Conservation (phyloP, 2,888 invertebrate genomes). For the Cryptus armator region DNA sequence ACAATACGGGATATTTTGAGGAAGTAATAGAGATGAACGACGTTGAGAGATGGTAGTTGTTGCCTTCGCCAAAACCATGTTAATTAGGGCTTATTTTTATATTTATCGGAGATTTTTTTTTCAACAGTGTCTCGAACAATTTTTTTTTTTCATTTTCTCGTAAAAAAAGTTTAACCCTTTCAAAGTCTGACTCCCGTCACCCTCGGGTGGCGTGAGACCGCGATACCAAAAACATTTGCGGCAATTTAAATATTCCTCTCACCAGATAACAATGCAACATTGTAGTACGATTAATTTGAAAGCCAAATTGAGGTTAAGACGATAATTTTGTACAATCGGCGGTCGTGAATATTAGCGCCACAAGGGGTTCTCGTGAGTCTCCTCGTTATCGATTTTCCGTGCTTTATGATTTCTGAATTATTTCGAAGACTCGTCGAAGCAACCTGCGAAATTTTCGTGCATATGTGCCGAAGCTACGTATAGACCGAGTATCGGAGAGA, state of each 20-base stretch:
- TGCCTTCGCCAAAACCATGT: background rate
- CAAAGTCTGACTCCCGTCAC: too few species aligned
- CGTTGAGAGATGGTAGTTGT: background rate
- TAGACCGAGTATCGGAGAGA: background rate
- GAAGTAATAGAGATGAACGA: background rate
- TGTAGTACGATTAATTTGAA: background rate
- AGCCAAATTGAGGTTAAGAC: background rate
- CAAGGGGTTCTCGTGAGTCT: too few species aligned
- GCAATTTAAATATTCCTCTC: background rate
- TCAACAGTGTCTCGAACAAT: too few species aligned
- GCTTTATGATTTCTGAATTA: slow-evolving; percentile 14
- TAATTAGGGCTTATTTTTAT: background rate
- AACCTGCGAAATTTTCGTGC: slow-evolving; percentile 7
- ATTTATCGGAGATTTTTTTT: background rate
- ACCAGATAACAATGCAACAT: background rate
- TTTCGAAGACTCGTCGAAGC: slow-evolving; percentile 13
- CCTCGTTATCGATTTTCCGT: background rate
- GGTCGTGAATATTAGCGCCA: background rate
- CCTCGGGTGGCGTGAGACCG: background rate
- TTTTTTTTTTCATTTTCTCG: too few species aligned
- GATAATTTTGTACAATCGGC: background rate
- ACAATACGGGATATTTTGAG: slow-evolving; percentile 10
- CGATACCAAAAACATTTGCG: background rate
- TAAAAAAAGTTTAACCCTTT: too few species aligned
- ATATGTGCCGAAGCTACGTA: background rate